phyloP scores from a whole-genome alignment of 2,113 vertebrate genomes.

The Platysternon megacephalum region DNA sequence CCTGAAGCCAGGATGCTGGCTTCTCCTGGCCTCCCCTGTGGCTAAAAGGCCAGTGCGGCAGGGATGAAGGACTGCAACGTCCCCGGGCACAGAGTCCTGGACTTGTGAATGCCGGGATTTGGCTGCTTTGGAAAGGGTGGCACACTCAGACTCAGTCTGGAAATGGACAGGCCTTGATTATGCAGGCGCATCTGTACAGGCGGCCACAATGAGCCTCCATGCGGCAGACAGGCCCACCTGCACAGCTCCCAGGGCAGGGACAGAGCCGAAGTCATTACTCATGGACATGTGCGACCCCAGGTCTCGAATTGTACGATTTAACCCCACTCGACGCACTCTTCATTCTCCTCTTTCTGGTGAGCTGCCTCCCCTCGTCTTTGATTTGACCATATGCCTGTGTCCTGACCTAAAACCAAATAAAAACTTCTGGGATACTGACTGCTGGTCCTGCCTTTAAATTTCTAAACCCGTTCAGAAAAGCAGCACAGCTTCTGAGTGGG shows the following conservation, averaged over 20 bases:
- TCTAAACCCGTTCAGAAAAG: background rate
- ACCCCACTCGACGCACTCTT: background rate
- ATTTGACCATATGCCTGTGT: background rate
- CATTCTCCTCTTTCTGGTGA: background rate
- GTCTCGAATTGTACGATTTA: background rate
- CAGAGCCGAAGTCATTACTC: background rate
- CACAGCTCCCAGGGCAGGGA: background rate
- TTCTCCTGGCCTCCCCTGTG: background rate
- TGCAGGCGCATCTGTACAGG: background rate
- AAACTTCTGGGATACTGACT: background rate
- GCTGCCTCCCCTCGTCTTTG: background rate
- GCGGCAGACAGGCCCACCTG: accelerated
- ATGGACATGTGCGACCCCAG: background rate
- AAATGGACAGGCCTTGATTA: background rate
- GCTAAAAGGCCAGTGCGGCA: background rate
- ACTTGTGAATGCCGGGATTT: background rate
- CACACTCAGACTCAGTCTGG: background rate
- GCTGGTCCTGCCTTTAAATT: background rate
- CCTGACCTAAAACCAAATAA: background rate
- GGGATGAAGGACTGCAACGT: background rate
- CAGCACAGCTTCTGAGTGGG: background rate
- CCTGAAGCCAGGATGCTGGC: background rate
- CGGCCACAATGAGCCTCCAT: background rate
- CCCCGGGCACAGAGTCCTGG: accelerated
- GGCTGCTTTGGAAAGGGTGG: accelerated